Conservation (phyloP, 2,113 vertebrate genomes). For the Aldabrachelys gigantea region DNA sequence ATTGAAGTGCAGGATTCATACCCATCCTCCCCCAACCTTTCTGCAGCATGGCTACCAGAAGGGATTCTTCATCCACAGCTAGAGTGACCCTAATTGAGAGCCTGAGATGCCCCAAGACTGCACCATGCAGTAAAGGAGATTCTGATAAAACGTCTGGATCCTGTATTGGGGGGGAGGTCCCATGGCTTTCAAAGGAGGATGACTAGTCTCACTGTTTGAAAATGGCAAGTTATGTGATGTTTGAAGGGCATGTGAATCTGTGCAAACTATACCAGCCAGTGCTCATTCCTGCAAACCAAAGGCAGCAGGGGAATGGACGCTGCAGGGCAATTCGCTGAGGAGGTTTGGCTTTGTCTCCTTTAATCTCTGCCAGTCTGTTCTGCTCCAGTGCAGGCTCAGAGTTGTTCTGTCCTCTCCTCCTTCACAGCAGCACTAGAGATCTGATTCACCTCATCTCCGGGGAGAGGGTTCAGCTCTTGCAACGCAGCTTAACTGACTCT, state of each 20-base stretch:
- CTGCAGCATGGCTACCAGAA: background rate
- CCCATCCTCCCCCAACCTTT: background rate
- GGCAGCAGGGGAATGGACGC: background rate
- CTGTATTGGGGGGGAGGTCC: background rate
- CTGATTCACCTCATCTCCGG: background rate
- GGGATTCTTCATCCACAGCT: background rate
- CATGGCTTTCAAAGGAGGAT: too few relatives aligned
- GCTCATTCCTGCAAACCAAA: background rate
- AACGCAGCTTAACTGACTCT: background rate
- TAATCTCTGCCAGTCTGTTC: background rate
- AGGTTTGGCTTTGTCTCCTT: background rate
- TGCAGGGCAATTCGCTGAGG: background rate
- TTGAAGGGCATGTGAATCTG: background rate
- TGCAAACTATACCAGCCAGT: background rate
- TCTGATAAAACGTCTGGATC: background rate
- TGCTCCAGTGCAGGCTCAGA: background rate
- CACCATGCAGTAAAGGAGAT: background rate
- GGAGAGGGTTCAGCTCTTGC: fast-evolving
- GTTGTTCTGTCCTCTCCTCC: background rate
- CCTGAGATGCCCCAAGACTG: background rate
- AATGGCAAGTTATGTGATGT: background rate
- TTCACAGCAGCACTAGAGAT: background rate
- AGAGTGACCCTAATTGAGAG: background rate
- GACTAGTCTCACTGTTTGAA: background rate
- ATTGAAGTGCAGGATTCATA: background rate